These are phyloP conservation scores for Natator depressus DNA, from an alignment of 2,113 vertebrate genomes.

Conservation along the genomic window DNA sequence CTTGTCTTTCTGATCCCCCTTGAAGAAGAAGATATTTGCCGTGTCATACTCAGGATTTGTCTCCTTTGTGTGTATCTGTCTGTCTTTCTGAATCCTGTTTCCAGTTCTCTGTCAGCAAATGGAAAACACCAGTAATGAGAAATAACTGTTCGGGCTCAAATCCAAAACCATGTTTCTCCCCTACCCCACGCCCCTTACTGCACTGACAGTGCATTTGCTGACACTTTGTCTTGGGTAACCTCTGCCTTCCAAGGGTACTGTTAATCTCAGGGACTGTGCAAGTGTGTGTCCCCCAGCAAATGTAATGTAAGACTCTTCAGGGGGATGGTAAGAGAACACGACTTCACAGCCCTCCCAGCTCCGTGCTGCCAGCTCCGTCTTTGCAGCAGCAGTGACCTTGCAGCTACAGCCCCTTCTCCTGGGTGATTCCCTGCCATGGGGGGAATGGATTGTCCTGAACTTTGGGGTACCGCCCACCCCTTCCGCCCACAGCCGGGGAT, in stretches of 20 bases:
- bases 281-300: not conserved
- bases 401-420: not conserved
- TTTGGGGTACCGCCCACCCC: not conserved
- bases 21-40: not conserved
- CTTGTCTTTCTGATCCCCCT: not conserved
- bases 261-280: not conserved
- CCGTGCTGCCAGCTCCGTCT: not conserved
- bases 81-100: not conserved
- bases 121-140: not conserved
- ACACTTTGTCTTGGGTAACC: not conserved
- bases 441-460: not conserved
- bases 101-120: not conserved
- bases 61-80: not conserved
- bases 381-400: not conserved
- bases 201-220: not conserved
- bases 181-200: not conserved
- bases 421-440: not conserved
- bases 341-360: not conserved
- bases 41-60: not conserved
- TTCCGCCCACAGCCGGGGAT: not conserved
- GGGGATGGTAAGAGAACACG: not conserved
- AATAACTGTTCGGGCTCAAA: not conserved
- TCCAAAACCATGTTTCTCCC: not conserved
- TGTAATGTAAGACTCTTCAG: not conserved
- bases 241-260: not conserved